These are phyloP conservation scores for Malacoraja senta DNA, from an alignment of 2,797 vertebrate species.

Conservation along the genomic window DNA sequence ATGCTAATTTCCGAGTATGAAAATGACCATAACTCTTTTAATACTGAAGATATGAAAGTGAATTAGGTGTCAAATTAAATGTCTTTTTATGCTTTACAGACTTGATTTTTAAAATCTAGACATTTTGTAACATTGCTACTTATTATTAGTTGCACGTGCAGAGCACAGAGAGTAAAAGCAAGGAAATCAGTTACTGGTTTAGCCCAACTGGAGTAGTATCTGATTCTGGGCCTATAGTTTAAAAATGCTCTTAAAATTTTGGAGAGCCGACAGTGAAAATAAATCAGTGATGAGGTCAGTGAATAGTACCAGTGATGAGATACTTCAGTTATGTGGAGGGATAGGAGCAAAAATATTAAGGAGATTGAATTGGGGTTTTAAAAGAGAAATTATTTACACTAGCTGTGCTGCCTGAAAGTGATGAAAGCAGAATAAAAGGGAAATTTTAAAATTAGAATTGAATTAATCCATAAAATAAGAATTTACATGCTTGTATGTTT, in stretches of 20 bases:
- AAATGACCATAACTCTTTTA: too few species aligned
- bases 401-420: neutral
- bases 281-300: too few species aligned
- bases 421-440: neutral
- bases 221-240: neutral
- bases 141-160: neutral
- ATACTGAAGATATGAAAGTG: too few species aligned
- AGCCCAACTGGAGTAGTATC: neutral
- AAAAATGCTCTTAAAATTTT: neutral
- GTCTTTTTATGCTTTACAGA: too few species aligned
- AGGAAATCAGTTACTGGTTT: neutral
- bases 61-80: too few species aligned
- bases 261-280: neutral
- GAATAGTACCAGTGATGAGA: neutral
- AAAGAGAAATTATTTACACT: neutral
- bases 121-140: too few species aligned
- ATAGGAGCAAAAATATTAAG: neutral
- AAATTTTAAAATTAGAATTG: neutral
- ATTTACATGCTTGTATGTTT: neutral
- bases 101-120: too few species aligned
- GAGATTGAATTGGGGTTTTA: neutral
- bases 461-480: neutral
- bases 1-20: too few species aligned
- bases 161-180: neutral
- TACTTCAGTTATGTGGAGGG: neutral